A percentile compares a stretch with the other conserved stretches of the same genome.
Conservation (phyloP, 2,113 vertebrate species). For the Oriolus oriolus region DNA sequence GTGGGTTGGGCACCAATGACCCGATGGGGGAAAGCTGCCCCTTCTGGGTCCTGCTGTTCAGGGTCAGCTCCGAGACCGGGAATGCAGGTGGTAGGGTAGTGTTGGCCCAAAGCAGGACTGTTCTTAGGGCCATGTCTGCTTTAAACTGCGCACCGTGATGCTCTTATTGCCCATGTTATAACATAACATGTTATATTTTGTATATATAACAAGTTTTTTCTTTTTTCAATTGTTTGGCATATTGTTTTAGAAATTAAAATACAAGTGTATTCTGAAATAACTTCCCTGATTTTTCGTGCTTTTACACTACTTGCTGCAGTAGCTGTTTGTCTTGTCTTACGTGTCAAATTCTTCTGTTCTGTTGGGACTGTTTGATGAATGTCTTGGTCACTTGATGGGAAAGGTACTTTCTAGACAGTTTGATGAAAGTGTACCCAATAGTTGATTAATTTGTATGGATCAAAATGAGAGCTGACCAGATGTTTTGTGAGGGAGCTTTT, state of each 20-base stretch:
- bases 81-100: background rate
- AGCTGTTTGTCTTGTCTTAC: background rate
- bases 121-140: background rate
- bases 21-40: fast-evolving
- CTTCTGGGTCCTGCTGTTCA: background rate
- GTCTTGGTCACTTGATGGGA: background rate
- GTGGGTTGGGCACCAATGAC: background rate
- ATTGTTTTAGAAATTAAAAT: background rate
- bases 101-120: background rate
- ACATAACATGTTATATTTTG: too few species aligned
- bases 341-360: background rate
- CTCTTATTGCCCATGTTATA: background rate
- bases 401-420: background rate
- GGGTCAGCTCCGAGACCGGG: background rate
- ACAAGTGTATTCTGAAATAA: background rate
- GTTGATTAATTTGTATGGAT: background rate
- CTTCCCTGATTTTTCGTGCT: background rate
- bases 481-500: background rate
- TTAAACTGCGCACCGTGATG: background rate
- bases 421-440: background rate
- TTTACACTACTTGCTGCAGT: background rate
- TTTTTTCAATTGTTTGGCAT: background rate
- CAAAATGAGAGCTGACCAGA: background rate
- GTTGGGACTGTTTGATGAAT: background rate
- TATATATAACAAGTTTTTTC: background rate